Base-by-base conservation (phyloP, 2,113 vertebrate genomes). In the Salvelinus sp. region DNA sequence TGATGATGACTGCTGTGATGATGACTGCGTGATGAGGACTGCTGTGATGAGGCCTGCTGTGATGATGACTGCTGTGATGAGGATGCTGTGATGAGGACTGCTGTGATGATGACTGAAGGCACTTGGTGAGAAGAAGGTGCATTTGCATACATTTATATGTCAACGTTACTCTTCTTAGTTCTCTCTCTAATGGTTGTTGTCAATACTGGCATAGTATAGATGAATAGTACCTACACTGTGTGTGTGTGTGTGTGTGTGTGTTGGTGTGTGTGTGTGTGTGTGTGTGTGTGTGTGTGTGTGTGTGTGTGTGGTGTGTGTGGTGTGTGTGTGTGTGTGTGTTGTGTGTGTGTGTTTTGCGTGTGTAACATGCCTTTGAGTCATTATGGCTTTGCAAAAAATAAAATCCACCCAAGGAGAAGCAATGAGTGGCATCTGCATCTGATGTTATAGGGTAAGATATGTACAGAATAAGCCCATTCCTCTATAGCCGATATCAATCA, bases 121-220 rank as follows among this genome's bases (percentile, higher is more conserved):
- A 23, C 70, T 72, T 75, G 22, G 27, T 44, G 50, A 50, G 77
- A 76, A 69, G 72, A 65, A 71, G 62, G 13, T 48, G 75, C 47
- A 87, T 88, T 88, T 86, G 65, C 81, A 88, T 80, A 76, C 69
- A 89, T 88, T 87, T 86, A 82, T 79, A 89, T 90, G 60, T 54
- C 71, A 70, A 79, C 72, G 69, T 86, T 77, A 79, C 74, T 65
- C 28, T 72, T 16, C 1, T 67, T 76, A 44, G 68, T 79, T 74
- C 71, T 79, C 48, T 69, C 60, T 83, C 84, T 80, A 78, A 86
- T 83, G 72, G 64, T 62, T 82, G 85, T 38, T 38, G 6, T 33
- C 33, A 33, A 33, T 33, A 33, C 33, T 33, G 38, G 38, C 38
- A 38, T 9, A 2, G 38, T 38, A 38, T 38, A 38, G 38, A 38